phyloP scores from a whole-genome alignment of 2,797 vertebrate species.

The Sebastes nivosus region DNA sequence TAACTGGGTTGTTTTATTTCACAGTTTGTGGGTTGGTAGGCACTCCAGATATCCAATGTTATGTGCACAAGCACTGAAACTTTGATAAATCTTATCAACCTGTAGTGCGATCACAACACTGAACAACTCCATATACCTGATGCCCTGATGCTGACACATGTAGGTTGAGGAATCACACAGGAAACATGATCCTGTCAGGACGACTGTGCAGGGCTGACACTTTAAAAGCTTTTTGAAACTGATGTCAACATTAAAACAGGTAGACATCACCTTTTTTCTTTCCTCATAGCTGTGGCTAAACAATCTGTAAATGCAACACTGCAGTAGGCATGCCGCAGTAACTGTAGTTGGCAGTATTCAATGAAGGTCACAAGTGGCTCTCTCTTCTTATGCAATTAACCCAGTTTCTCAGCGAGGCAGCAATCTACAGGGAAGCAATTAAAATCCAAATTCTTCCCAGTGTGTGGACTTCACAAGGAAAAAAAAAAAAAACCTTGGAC shows the following conservation, averaged over 20 bases:
- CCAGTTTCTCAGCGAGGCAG: constrained; percentile 66
- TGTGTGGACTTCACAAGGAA: constrained; percentile 54
- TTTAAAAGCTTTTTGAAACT: constrained; percentile 36
- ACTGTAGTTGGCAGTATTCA: constrained; percentile 54
- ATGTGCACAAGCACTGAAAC: neutral
- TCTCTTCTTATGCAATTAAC: constrained; percentile 76
- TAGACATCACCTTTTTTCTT: neutral
- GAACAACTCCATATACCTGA: neutral
- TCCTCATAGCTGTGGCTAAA: constrained; percentile 19
- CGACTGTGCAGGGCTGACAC: constrained; percentile 5
- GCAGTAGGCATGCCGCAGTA: constrained; percentile 21
- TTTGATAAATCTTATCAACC: constrained; percentile 11
- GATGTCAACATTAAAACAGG: constrained; percentile 19
- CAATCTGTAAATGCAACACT: constrained; percentile 37
- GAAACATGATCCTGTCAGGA: constrained; percentile 22
- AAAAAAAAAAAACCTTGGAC: constrained; percentile 38
- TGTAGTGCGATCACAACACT: neutral
- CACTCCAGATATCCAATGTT: too few relatives aligned
- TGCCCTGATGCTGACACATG: constrained; percentile 2
- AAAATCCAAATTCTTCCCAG: constrained; percentile 67
- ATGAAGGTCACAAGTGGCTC: constrained; percentile 67
- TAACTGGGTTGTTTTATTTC: too few relatives aligned
- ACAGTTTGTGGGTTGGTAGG: too few relatives aligned
- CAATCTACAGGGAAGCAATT: constrained; percentile 82
- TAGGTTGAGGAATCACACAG: constrained; percentile 14